Percentiles rank a stretch among this genome's conserved stretches.
Conservation (phyloP, 2,797 vertebrate species). For the Amphiprion clarkii region DNA sequence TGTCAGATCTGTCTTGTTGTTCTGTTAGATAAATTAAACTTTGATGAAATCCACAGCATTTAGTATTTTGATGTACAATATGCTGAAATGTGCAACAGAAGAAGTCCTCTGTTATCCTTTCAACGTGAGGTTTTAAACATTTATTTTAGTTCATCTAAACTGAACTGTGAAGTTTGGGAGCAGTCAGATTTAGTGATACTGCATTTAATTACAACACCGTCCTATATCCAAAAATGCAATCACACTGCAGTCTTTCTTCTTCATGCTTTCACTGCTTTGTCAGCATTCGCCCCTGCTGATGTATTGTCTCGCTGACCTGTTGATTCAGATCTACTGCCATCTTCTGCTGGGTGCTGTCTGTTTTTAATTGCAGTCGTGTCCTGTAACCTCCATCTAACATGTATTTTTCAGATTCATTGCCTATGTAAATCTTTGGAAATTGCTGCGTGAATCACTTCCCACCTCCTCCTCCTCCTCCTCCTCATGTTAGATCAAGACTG, state of each 20-base stretch:
- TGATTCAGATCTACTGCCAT: conserved; percentile 36
- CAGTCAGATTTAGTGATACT: not conserved
- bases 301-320: conserved; percentile 33
- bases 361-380: conserved; percentile 54
- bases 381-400: conserved; percentile 40
- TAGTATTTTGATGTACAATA: conserved; percentile 7
- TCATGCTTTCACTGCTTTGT: conserved; percentile 16
- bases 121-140: not conserved
- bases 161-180: not conserved
- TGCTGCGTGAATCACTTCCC: conserved; percentile 13
- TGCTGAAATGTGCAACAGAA: not conserved
- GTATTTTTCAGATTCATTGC: conserved; percentile 52
- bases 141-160: not conserved
- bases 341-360: conserved; percentile 15
- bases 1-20: conserved; percentile 26
- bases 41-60: conserved; percentile 39
- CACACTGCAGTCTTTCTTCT: not conserved
- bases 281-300: conserved; percentile 19
- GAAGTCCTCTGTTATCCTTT: not conserved
- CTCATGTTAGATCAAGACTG: conserved; percentile 3
- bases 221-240: conserved; percentile 22
- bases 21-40: conserved; percentile 40
- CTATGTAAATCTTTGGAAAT: conserved; percentile 61
- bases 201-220: conserved; percentile 5
- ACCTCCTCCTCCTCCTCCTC: not conserved